Base-by-base conservation (phyloP, 1,140 invertebrate genomes). In the Seison nebaliae region DNA sequence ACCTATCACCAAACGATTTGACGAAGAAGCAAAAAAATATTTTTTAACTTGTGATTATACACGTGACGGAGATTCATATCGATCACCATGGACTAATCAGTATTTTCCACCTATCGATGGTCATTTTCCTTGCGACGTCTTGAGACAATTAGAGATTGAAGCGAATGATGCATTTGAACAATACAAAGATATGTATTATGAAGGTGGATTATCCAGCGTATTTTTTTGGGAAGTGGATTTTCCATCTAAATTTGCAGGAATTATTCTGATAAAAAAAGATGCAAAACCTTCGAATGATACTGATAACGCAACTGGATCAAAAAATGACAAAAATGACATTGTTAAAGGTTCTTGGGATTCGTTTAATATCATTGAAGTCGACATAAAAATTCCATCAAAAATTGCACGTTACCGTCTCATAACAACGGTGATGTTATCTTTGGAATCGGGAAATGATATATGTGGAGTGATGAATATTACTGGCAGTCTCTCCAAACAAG, bases 1-100 rank as follows among this genome's bases (percentile, higher is more conserved):
- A 58, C 86, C 88, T 7, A 62, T 98, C 34, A 94, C 94, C 67
- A 81, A 94, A 48, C 79, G 80, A 11, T 12, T 8, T 57, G 86
- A 96, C 57, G 79, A 78, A 52, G 72, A 72, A 48, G 72, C 71
- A 42, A 83, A 84, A 20, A 88, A 83, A 60, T 86, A 98, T 59
- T 98, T 93, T 62, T 64, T 98, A 35, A 61, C 96, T 3, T 96
- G 91, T 63, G 91, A 98, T 65, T 98, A 98, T 53, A 98, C 93
- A 60, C 69, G 91, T 52, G 88, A 98, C 63, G 86, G 84, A 16
- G 88, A 96, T 61, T 96, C 86, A 11, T 98, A 96, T 59, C 73
- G 88, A 46, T 98, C 88, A 22, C 88, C 91, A 6, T 98, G 91
- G 91, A 93, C 81, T 38, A 98, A 98, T 60, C 75, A 73, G 1